Conservation (phyloP, 2,113 vertebrate genomes). For the Halcyon senegalensis region DNA sequence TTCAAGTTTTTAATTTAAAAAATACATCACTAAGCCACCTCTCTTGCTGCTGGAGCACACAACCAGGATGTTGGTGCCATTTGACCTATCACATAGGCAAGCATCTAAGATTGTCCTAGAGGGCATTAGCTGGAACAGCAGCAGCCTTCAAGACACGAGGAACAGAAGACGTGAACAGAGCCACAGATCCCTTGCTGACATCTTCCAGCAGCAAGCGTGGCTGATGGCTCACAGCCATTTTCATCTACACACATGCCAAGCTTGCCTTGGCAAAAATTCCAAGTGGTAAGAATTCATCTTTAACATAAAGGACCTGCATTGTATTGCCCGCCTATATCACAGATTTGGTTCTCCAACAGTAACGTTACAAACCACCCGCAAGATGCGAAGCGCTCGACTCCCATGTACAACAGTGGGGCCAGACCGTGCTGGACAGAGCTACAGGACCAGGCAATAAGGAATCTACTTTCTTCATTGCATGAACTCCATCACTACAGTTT, state of each 20-base stretch:
- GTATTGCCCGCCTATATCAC: conserved; percentile 54
- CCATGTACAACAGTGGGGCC: conserved; percentile 3
- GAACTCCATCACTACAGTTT: neutral
- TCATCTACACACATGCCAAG: conserved; percentile 61
- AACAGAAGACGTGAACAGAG: neutral
- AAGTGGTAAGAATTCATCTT: conserved; percentile 65
- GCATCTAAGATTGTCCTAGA: conserved; percentile 53
- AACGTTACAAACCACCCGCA: neutral
- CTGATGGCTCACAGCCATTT: conserved; percentile 61
- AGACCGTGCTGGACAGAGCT: conserved; percentile 35
- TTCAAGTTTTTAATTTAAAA: conserved; percentile 81
- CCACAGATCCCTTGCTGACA: conserved; percentile 40
- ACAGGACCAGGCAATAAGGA: conserved; percentile 60
- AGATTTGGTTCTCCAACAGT: conserved; percentile 34
- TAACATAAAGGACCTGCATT: conserved; percentile 66
- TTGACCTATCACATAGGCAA: conserved; percentile 64
- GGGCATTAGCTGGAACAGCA: conserved; percentile 44
- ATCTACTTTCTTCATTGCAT: conserved; percentile 52
- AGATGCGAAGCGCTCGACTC: neutral
- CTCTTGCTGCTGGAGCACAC: conserved; percentile 65
- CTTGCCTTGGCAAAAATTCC: conserved; percentile 66
- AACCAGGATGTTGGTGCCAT: conserved; percentile 51
- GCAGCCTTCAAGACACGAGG: conserved; percentile 47
- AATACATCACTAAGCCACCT: conserved; percentile 78
- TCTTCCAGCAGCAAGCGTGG: conserved; percentile 48